phyloP scores from a whole-genome alignment of 2,113 vertebrate genomes.

The Ciconia boyciana region DNA sequence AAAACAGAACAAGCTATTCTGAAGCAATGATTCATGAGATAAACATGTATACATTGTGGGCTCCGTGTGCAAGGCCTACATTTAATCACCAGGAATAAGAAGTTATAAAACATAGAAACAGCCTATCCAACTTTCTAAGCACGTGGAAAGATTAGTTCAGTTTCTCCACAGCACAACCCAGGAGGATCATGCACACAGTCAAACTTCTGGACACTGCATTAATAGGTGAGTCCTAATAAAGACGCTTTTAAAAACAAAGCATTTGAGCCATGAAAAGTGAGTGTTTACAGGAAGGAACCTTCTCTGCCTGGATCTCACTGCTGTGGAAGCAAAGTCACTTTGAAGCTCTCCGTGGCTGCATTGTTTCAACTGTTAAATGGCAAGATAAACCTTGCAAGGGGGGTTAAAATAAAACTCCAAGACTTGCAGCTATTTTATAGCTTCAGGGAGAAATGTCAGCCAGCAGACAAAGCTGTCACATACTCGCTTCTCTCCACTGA shows the following conservation, averaged over 20 bases:
- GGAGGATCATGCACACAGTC: not conserved
- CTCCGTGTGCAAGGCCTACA: not conserved
- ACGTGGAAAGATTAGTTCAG: not conserved
- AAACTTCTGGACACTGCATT: not conserved
- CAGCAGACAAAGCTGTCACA: not conserved
- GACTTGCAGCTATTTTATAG: not conserved
- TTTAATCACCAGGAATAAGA: not conserved
- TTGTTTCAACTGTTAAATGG: not conserved
- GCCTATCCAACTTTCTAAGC: not conserved
- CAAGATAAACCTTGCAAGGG: not conserved
- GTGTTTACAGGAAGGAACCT: conserved; percentile 23
- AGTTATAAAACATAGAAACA: not conserved
- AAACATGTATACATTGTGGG: not conserved
- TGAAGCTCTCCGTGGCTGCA: not conserved
- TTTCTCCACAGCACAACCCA: not conserved
- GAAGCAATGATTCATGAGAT: not conserved
- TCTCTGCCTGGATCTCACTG: not conserved
- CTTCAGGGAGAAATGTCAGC: not conserved
- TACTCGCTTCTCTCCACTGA: not conserved
- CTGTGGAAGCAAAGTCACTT: not conserved
- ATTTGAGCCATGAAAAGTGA: not conserved
- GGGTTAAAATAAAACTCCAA: not conserved
- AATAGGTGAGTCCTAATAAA: not conserved
- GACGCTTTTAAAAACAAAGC: not conserved
- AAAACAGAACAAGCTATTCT: not conserved